A percentile compares a stretch with the other conserved stretches of the same genome.
Conservation (phyloP, 1,140 invertebrate species). For the Parapsyche elsis region DNA sequence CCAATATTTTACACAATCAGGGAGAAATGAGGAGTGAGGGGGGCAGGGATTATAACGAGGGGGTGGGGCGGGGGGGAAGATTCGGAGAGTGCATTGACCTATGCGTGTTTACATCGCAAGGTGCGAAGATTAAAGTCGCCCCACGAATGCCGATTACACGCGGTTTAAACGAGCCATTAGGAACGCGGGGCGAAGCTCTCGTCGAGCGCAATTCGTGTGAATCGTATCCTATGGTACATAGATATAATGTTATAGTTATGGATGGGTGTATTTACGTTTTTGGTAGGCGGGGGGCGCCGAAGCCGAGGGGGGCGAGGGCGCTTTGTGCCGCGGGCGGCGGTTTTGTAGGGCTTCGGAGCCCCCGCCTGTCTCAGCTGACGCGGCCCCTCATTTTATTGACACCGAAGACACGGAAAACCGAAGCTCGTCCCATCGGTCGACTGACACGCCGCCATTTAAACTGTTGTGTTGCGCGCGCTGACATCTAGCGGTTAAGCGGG, state of each 20-base stretch:
- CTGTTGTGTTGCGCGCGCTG: neutral
- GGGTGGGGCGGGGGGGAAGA: neutral
- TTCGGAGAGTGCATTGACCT: neutral
- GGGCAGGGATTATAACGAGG: no score
- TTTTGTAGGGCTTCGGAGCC: neutral
- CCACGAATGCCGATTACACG: no score
- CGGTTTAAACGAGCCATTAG: no score
- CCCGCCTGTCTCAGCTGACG: neutral
- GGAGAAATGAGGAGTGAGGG: neutral
- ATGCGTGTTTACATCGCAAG: neutral
- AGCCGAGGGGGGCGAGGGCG: neutral
- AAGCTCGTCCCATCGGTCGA: neutral
- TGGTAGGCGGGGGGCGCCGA: neutral
- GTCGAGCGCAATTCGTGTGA: no score
- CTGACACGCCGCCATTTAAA: conserved; percentile 8
- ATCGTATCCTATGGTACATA: no score
- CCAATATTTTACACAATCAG: neutral
- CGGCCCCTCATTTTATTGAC: neutral
- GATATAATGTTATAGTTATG: no score
- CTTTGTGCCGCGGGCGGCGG: neutral
- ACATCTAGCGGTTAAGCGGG: neutral
- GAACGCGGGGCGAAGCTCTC: no score
- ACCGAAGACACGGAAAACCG: neutral
- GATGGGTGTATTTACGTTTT: no score
- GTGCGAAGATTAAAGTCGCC: neutral